Percentiles rank a stretch among this genome's conserved stretches.
Evolutionary conservation across 2,113 vertebrate genomes (phyloP).

Genomic region (Helogale parvula): DNA sequence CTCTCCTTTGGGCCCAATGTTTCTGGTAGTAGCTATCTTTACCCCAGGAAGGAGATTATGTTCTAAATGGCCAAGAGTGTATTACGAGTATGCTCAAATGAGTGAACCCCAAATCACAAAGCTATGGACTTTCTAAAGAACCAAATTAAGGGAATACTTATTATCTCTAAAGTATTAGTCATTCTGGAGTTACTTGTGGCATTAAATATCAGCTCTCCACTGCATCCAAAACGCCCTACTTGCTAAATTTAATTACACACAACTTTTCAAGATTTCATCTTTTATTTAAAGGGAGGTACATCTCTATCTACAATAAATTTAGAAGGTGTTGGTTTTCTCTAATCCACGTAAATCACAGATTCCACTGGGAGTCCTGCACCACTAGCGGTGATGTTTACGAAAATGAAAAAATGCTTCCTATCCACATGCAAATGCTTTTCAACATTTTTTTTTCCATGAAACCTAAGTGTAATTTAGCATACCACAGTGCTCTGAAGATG

Average conservation of each 20-base stretch:
- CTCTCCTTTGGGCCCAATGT: background rate
- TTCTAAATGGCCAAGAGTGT: constrained; percentile 23
- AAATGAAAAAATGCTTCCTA: constrained; percentile 75
- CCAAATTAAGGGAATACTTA: constrained; percentile 28
- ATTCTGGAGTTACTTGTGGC: constrained; percentile 36
- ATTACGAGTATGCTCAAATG: constrained; percentile 1
- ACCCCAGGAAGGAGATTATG: background rate
- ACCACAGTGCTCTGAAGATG: constrained; percentile 75
- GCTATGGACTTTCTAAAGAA: constrained; percentile 39
- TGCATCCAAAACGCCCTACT: constrained; percentile 45
- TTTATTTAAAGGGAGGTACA: constrained; percentile 63
- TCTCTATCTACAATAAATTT: constrained; percentile 63
- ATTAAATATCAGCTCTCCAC: constrained; percentile 47
- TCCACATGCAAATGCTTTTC: constrained; percentile 34
- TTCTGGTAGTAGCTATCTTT: constrained; percentile 14
- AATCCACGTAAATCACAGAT: constrained; percentile 61
- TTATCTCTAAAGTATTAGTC: background rate
- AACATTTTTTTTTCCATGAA: constrained; percentile 57
- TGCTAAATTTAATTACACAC: constrained; percentile 79
- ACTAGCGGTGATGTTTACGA: constrained; percentile 44
- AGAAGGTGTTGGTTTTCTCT: constrained; percentile 74
- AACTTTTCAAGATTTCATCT: constrained; percentile 77
- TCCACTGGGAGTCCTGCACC: constrained; percentile 51
- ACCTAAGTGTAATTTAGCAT: constrained; percentile 71
- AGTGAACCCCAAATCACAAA: constrained; percentile 33